These are phyloP conservation scores for Carassius auratus DNA, from an alignment of 2,113 vertebrate species.

Conservation along the genomic window DNA sequence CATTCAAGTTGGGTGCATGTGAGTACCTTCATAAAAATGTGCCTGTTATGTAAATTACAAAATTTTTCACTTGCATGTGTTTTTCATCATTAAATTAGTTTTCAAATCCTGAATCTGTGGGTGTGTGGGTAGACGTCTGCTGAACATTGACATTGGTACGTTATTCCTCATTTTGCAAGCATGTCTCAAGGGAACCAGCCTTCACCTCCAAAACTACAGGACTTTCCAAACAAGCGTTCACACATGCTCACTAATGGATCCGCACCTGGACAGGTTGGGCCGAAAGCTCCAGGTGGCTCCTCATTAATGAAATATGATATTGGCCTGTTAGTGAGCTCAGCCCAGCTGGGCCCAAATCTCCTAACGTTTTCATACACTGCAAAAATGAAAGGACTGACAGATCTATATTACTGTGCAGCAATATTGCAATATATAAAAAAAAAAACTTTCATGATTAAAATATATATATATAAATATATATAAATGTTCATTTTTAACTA, in stretches of 20 bases:
- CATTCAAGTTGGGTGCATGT: background rate
- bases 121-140: background rate
- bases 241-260: constrained; percentile 40
- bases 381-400: constrained; percentile 18
- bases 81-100: background rate
- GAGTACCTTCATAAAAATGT: background rate
- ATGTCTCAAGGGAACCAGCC: constrained; percentile 59
- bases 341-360: constrained; percentile 5
- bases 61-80: background rate
- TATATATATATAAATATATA: no score
- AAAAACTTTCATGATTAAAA: no score
- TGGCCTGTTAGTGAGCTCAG: constrained; percentile 29
- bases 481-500: no score
- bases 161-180: constrained; percentile 53
- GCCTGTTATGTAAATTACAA: background rate
- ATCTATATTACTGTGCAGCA: no score
- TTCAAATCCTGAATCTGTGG: constrained; percentile 22
- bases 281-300: constrained; percentile 42
- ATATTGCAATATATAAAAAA: background rate
- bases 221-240: constrained; percentile 72
- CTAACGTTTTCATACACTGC: background rate
- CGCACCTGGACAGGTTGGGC: constrained; percentile 58
- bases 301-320: constrained; percentile 56
- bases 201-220: constrained; percentile 67
- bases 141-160: constrained; percentile 2